A percentile compares a stretch with the other conserved stretches of the same genome.
Conservation (phyloP, 2,113 vertebrate genomes). For the Pluvianellus socialis region DNA sequence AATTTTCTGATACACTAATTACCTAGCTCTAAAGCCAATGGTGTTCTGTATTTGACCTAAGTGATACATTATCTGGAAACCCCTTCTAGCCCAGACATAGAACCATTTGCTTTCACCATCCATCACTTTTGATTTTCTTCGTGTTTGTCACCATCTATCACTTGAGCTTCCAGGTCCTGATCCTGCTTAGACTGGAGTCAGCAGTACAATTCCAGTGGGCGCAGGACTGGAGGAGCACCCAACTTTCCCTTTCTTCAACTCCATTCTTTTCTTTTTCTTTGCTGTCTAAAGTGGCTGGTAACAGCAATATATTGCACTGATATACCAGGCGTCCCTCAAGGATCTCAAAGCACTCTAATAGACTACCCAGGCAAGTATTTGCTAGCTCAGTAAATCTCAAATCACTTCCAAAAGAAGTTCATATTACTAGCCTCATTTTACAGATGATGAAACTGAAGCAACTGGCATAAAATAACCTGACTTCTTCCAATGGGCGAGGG, state of each 20-base stretch:
- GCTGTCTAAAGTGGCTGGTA: not conserved
- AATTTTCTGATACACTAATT: conserved; percentile 72
- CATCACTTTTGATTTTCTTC: conserved; percentile 42
- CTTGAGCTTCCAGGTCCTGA: conserved; percentile 9
- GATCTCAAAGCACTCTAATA: conserved; percentile 4
- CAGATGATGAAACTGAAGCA: conserved; percentile 27
- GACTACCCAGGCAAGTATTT: not conserved
- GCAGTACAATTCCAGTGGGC: not conserved
- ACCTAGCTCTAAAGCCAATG: conserved; percentile 63
- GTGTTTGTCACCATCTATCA: conserved; percentile 32
- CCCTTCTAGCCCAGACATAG: conserved; percentile 8
- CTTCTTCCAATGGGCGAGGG: not conserved
- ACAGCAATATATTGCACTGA: not conserved
- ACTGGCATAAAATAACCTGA: not conserved
- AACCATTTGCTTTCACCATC: conserved; percentile 37
- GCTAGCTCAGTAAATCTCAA: conserved; percentile 35
- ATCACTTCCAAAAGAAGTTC: conserved; percentile 42
- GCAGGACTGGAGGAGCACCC: not conserved
- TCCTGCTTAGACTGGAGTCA: not conserved
- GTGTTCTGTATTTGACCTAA: conserved; percentile 64
- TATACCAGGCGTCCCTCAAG: not conserved
- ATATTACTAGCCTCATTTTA: conserved; percentile 43
- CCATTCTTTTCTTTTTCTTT: not conserved
- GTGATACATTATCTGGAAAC: conserved; percentile 54
- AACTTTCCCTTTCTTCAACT: not conserved